Evolutionary conservation across 2,113 vertebrate species (phyloP).

Genomic region (Oncorhynchus nerka): DNA sequence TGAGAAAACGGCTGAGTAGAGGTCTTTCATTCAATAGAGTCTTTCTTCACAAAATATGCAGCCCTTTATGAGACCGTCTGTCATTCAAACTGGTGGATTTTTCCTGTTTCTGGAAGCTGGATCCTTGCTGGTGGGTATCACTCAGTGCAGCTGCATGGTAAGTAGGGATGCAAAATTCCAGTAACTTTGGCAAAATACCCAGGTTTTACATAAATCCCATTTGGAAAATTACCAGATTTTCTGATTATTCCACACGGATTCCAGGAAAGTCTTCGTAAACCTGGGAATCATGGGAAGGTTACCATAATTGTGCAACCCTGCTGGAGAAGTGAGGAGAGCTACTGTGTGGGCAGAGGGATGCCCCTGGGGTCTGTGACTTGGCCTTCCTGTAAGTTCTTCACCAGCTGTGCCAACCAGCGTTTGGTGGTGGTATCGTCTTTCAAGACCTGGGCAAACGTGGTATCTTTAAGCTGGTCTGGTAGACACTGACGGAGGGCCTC

Average conservation of each 20-base stretch:
- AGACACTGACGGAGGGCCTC: constrained; percentile 95
- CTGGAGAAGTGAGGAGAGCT: not conserved
- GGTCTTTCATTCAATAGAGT: not conserved
- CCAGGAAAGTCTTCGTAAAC: too few relatives aligned
- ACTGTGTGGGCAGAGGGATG: constrained; percentile 94
- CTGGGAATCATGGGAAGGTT: too few relatives aligned
- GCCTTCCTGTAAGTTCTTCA: constrained; percentile 97
- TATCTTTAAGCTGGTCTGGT: constrained; percentile 98
- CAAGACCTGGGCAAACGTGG: constrained; percentile 95
- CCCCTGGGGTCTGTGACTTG: constrained; percentile 94
- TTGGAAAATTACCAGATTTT: too few relatives aligned
- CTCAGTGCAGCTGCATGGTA: too few relatives aligned
- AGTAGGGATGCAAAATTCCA: too few relatives aligned
- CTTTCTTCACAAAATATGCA: not conserved
- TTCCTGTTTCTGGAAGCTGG: not conserved
- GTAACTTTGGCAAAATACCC: too few relatives aligned
- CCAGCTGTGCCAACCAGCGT: constrained; percentile 96
- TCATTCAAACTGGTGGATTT: not conserved
- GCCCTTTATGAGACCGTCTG: not conserved
- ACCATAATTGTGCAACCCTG: too few relatives aligned
- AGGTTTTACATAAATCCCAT: not conserved
- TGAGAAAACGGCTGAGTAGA: not conserved
- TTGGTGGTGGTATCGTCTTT: constrained; percentile 99
- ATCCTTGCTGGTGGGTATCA: not conserved
- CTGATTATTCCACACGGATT: too few relatives aligned